These are phyloP conservation scores for Bursaphelenchus okinawaensis DNA, from an alignment of 2,888 invertebrate species.

Conservation along the genomic window DNA sequence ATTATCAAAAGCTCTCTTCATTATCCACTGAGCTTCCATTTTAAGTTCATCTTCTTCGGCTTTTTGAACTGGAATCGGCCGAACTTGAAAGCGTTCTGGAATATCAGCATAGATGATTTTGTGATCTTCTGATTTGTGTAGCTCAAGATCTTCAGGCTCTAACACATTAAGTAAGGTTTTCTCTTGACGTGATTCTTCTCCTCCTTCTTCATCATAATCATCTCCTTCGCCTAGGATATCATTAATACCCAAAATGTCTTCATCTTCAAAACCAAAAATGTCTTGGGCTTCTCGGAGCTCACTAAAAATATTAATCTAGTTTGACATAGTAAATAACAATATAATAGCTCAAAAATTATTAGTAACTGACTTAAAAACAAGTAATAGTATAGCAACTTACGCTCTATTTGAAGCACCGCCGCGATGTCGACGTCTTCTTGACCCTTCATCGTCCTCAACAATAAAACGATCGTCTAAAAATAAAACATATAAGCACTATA, in stretches of 20 bases:
- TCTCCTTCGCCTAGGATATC: constrained; percentile 31
- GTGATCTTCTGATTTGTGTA: constrained; percentile 86
- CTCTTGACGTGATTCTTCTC: constrained; percentile 52
- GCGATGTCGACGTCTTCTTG: constrained; percentile 16
- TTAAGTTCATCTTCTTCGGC: constrained; percentile 70
- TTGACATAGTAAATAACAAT: too few relatives aligned
- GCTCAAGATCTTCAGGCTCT: constrained; percentile 91
- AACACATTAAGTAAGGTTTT: constrained; percentile 59
- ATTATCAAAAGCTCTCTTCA: constrained; percentile 75
- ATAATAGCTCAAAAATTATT: too few relatives aligned
- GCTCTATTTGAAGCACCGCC: not conserved
- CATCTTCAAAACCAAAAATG: constrained; percentile 83
- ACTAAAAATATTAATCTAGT: not conserved
- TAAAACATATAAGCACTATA: constrained; percentile 1
- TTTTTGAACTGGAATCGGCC: constrained; percentile 47
- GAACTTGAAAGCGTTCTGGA: constrained; percentile 62
- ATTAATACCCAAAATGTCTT: constrained; percentile 53
- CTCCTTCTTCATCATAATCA: constrained; percentile 38
- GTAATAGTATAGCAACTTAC: too few relatives aligned
- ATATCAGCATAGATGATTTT: constrained; percentile 66
- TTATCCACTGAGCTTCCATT: constrained; percentile 95
- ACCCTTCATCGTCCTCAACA: constrained; percentile 76
- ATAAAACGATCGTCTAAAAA: constrained; percentile 77
- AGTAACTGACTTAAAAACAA: too few relatives aligned
- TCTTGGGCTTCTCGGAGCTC: constrained; percentile 77